Conservation (phyloP, 1,140 invertebrate genomes). For the Bombus pascuorum region DNA sequence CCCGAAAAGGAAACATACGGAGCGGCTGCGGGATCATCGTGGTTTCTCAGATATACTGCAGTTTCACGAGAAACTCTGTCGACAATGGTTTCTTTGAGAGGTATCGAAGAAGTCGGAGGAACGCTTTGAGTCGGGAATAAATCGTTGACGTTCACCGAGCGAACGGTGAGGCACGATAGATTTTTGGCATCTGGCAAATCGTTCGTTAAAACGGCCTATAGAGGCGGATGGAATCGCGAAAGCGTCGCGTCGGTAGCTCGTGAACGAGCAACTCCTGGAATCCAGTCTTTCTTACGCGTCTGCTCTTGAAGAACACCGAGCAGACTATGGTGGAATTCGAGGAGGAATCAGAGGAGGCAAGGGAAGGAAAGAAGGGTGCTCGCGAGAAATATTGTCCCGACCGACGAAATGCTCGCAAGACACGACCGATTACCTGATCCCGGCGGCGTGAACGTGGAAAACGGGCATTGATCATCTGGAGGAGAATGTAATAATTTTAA, state of each 20-base stretch:
- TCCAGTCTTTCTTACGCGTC: background rate
- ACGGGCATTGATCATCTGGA: constrained; percentile 35
- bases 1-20: constrained; percentile 6
- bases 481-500: constrained; percentile 41
- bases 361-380: background rate
- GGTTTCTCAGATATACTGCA: constrained; percentile 4
- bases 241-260: background rate
- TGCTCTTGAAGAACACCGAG: too few species aligned
- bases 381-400: constrained; percentile 29
- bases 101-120: constrained; percentile 4
- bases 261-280: background rate
- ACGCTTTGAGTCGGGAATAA: constrained; percentile 33
- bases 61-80: constrained; percentile 13
- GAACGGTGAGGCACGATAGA: background rate
- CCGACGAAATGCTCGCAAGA: constrained; percentile 15
- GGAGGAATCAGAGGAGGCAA: too few species aligned
- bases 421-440: constrained; percentile 45
- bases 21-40: constrained; percentile 2
- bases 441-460: constrained; percentile 17
- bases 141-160: constrained; percentile 5
- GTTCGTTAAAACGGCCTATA: constrained; percentile 27
- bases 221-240: background rate
- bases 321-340: background rate
- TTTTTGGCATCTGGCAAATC: constrained; percentile 25
- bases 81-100: constrained; percentile 36